A percentile compares a stretch with the other conserved stretches of the same genome.
Evolutionary conservation across 2,888 invertebrate genomes (phyloP).

Genomic region (Salticus scenicus): DNA sequence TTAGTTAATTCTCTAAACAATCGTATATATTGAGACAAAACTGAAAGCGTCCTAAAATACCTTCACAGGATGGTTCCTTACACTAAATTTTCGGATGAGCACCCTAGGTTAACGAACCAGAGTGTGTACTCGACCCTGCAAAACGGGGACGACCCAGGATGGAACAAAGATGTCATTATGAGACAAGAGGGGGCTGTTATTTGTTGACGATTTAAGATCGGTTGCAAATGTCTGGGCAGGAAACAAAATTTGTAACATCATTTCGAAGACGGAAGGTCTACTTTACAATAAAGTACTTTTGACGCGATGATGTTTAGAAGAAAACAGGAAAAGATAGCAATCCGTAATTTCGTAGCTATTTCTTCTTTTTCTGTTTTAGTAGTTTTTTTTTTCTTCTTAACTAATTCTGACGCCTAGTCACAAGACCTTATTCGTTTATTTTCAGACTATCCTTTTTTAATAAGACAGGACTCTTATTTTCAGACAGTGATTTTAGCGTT

Average conservation of each 20-base stretch:
- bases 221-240: conserved; percentile 30
- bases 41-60: background rate
- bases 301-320: no score
- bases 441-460: no score
- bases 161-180: conserved; percentile 46
- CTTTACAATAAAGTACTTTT: no score
- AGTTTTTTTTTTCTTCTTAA: no score
- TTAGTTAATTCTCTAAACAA: no score
- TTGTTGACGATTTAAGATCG: conserved; percentile 46
- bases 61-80: background rate
- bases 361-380: no score
- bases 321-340: no score
- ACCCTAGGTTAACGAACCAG: conserved; percentile 51
- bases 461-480: no score
- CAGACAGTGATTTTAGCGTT: no score
- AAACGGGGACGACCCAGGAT: conserved; percentile 7
- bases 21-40: background rate
- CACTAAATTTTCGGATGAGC: conserved; percentile 7
- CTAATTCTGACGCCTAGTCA: no score
- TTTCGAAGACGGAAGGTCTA: background rate
- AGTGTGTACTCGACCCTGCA: conserved; percentile 1
- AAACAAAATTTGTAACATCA: conserved; percentile 53
- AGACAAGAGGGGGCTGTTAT: conserved; percentile 32
- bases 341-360: no score
- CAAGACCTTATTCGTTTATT: no score